Conservation (phyloP, 2,888 invertebrate species). For the Molorchus minor region DNA sequence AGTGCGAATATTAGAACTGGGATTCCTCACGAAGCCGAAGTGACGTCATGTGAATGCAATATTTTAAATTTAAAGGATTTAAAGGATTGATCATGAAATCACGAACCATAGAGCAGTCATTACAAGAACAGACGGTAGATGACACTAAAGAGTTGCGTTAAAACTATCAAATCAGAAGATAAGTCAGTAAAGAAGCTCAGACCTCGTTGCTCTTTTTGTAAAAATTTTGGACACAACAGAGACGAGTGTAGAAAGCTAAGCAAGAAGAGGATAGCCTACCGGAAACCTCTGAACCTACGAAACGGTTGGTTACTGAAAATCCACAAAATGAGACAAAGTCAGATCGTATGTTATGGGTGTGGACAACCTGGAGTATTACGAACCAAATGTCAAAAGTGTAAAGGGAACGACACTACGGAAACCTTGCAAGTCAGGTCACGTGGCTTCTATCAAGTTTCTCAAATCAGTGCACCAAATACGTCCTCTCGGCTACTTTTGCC, state of each 20-base stretch:
- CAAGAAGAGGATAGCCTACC: background rate
- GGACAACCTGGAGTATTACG: slow-evolving; percentile 8
- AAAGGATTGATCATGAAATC: slow-evolving; percentile 9
- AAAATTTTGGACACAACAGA: slow-evolving; percentile 1
- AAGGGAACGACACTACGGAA: background rate
- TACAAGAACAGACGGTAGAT: too few relatives aligned
- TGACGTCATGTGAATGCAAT: too few relatives aligned
- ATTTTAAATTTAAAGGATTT: slow-evolving; percentile 1
- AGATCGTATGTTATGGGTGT: slow-evolving; percentile 10
- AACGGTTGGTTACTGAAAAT: background rate
- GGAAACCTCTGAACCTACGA: background rate
- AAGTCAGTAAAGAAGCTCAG: too few relatives aligned
- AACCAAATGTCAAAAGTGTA: slow-evolving; percentile 7
- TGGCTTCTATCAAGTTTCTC: background rate
- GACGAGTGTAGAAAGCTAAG: slow-evolving; percentile 18
- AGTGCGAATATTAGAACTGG: too few relatives aligned
- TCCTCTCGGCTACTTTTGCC: slow-evolving; percentile 13
- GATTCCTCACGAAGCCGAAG: too few relatives aligned
- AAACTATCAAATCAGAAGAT: background rate
- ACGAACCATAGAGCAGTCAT: slow-evolving; percentile 5
- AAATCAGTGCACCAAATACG: slow-evolving; percentile 5
- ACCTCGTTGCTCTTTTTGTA: slow-evolving; percentile 20
- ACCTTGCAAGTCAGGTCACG: background rate
- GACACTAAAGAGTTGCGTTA: too few relatives aligned
- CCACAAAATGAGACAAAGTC: background rate